phyloP scores from a whole-genome alignment of 2,797 vertebrate genomes.

The Zalophus californianus region DNA sequence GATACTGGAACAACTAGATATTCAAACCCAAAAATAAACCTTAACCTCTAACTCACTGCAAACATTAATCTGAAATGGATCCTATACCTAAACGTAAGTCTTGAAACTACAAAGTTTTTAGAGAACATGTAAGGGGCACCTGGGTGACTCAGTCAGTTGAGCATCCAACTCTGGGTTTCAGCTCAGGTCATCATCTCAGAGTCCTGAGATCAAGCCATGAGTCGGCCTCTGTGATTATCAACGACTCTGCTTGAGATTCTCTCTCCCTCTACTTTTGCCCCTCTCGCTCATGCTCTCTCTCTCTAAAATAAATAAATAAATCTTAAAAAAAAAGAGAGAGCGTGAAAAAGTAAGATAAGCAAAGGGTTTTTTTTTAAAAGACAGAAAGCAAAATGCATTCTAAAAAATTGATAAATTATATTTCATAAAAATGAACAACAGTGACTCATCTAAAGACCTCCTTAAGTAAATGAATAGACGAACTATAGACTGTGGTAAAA shows the following conservation, averaged over 20 bases:
- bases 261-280: background rate
- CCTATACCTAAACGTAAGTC: background rate
- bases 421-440: background rate
- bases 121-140: fast-evolving
- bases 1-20: background rate
- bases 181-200: background rate
- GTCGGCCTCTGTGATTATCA: fast-evolving
- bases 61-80: background rate
- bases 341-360: background rate
- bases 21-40: background rate
- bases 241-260: background rate
- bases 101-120: background rate
- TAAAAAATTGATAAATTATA: background rate
- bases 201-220: background rate
- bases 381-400: background rate
- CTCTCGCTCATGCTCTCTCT: background rate
- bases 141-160: background rate
- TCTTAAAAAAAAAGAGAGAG: background rate
- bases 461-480: background rate
- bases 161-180: background rate
- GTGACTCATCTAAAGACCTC: background rate
- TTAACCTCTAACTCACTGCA: background rate
- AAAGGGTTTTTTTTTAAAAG: background rate
- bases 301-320: background rate
- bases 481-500: background rate